A percentile compares a stretch with the other conserved stretches of the same genome.
Evolutionary conservation across 37 sponge, comb jelly and placozoan genomes (phyloP).

Genomic region (Aplysina aerophoba): DNA sequence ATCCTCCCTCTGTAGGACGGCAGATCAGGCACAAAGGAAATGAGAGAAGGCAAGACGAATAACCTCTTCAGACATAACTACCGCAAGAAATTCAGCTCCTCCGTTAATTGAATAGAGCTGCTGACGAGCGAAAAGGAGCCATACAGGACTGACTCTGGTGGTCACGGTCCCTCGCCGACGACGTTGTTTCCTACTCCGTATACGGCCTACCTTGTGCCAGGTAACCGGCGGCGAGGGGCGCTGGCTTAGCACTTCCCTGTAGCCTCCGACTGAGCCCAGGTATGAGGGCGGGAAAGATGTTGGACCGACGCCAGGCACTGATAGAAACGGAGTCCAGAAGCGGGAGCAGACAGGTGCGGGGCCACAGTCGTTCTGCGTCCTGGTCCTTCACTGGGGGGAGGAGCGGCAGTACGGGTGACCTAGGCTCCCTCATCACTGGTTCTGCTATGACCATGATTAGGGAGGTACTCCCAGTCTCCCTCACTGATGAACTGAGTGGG

Average conservation of each 20-base stretch:
- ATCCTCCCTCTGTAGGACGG: too few relatives aligned
- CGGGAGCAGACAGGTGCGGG: background rate
- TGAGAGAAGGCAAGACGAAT: too few relatives aligned
- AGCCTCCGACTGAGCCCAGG: background rate
- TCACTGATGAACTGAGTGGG: background rate
- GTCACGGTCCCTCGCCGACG: too few relatives aligned
- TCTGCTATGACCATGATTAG: constrained; percentile 29
- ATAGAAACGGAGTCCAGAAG: background rate
- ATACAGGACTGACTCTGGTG: too few relatives aligned
- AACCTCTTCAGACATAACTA: too few relatives aligned
- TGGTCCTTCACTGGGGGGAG: constrained; percentile 76
- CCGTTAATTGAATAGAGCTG: too few relatives aligned
- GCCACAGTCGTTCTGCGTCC: constrained; percentile 68
- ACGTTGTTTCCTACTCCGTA: too few relatives aligned
- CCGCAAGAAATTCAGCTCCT: too few relatives aligned
- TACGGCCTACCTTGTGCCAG: too few relatives aligned
- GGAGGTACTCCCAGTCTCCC: constrained; percentile 17
- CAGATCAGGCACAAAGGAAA: too few relatives aligned
- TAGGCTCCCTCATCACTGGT: constrained; percentile 37
- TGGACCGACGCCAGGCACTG: constrained; percentile 15
- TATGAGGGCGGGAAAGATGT: constrained; percentile 16
- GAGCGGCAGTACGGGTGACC: constrained; percentile 34
- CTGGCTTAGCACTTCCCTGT: background rate
- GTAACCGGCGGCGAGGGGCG: too few relatives aligned
- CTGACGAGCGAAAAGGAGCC: too few relatives aligned